A percentile compares a stretch with the other conserved stretches of the same genome.
Conservation (phyloP, 2,797 vertebrate species). For the Botia almorhae region DNA sequence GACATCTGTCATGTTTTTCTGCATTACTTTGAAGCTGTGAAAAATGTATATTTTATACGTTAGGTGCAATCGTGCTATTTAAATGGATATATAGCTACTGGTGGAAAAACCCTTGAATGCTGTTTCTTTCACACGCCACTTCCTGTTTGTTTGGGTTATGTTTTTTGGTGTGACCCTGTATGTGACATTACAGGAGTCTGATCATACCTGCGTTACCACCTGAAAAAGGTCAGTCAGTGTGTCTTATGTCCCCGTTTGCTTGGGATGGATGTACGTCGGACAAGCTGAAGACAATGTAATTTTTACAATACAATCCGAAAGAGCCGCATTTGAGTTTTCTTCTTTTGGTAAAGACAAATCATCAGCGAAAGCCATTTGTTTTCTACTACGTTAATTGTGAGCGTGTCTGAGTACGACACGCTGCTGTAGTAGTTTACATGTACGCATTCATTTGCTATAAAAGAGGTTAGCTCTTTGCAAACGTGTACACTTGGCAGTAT, state of each 20-base stretch:
- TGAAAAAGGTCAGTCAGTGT: conserved; percentile 5
- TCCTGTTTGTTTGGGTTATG: conserved; percentile 7
- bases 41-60: conserved; percentile 50
- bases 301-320: background rate
- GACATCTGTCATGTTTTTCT: conserved; percentile 40
- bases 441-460: conserved; percentile 55
- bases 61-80: conserved; percentile 57
- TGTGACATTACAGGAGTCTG: conserved; percentile 4
- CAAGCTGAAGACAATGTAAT: conserved; percentile 39
- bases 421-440: conserved; percentile 54
- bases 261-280: conserved; percentile 16
- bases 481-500: conserved; percentile 63
- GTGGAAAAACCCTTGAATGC: conserved; percentile 24
- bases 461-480: conserved; percentile 55
- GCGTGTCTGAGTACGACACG: background rate
- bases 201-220: conserved; percentile 39
- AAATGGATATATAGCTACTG: conserved; percentile 45
- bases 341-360: conserved; percentile 28
- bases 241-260: background rate
- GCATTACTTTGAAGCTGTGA: conserved; percentile 61
- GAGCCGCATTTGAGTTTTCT: background rate
- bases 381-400: background rate
- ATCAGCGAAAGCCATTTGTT: conserved; percentile 15
- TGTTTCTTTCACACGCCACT: conserved; percentile 28
- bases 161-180: background rate